These are phyloP conservation scores for Spondyliosoma cantharus DNA, from an alignment of 2,797 vertebrate genomes.

Conservation along the genomic window DNA sequence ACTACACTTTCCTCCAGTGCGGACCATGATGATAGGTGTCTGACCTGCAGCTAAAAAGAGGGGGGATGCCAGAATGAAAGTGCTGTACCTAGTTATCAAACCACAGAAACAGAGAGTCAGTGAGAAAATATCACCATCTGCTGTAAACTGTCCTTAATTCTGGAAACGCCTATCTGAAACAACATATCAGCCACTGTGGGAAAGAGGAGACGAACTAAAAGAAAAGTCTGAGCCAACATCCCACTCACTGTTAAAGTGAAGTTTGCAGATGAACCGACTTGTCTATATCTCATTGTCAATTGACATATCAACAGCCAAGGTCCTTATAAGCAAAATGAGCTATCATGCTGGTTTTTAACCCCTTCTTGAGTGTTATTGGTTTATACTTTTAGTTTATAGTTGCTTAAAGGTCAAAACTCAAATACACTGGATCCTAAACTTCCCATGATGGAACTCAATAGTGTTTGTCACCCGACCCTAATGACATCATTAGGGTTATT, in stretches of 20 bases:
- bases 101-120: background rate
- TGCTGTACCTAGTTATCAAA: background rate
- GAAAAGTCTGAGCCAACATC: background rate
- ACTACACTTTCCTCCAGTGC: background rate
- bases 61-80: background rate
- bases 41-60: background rate
- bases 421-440: too few relatives aligned
- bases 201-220: background rate
- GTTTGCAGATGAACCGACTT: background rate
- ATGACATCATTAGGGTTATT: too few relatives aligned
- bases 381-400: too few relatives aligned
- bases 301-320: background rate
- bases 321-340: background rate
- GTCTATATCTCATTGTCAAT: background rate
- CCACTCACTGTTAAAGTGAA: background rate
- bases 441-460: too few relatives aligned
- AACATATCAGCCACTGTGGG: background rate
- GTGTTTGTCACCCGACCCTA: too few relatives aligned
- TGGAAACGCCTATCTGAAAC: background rate
- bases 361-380: background rate
- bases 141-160: conserved; percentile 2
- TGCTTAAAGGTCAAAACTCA: too few relatives aligned
- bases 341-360: background rate
- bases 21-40: background rate
- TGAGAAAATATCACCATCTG: conserved; percentile 5